Evolutionary conservation across 2,113 vertebrate species (phyloP).

Genomic region (Anguilla rostrata): DNA sequence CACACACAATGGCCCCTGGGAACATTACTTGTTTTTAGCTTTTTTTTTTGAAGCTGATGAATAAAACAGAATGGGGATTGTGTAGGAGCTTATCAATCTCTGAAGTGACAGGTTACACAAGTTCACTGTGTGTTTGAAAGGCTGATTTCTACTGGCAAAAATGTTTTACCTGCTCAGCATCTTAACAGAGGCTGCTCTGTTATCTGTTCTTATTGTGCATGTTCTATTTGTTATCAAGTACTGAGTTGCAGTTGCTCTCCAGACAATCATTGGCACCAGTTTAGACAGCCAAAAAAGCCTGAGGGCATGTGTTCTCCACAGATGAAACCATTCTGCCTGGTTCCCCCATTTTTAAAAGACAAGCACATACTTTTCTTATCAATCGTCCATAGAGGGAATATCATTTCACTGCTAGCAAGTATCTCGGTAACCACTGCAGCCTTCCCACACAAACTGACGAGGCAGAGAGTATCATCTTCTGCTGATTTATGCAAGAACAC

Average conservation of each 20-base stretch:
- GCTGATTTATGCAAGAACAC: background rate
- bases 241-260: background rate
- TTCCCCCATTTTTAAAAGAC: background rate
- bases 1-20: background rate
- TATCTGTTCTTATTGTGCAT: background rate
- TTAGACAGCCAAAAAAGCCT: background rate
- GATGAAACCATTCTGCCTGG: background rate
- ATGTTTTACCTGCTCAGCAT: background rate
- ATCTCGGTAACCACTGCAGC: background rate
- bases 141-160: background rate
- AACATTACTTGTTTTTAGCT: background rate
- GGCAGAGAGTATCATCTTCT: background rate
- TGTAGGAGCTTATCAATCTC: background rate
- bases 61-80: background rate
- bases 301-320: too few relatives aligned
- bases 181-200: background rate
- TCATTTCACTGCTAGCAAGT: background rate
- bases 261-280: background rate
- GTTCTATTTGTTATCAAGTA: background rate
- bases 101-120: background rate
- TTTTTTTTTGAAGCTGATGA: background rate
- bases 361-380: background rate
- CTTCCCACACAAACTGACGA: background rate
- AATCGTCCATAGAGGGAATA: background rate
- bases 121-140: background rate